Evolutionary conservation across 37 sponge, comb jelly and placozoan genomes (phyloP), one percentile per base, ranked within the genome.

Genomic region (Bolinopsis microptera): DNA sequence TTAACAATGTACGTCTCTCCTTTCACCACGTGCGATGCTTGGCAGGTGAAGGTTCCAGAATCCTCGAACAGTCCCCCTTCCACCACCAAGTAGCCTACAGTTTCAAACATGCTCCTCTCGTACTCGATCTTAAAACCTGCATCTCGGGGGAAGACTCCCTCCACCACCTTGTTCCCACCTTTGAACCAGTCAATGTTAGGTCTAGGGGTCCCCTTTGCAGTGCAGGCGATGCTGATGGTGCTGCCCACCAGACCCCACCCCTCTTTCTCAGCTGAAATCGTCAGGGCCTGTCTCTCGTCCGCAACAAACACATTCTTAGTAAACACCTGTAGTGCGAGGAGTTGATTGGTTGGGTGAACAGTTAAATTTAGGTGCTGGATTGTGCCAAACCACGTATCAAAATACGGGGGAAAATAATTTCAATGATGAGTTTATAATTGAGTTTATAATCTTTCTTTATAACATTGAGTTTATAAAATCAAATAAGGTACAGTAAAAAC

Each of bases 111-210:
- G 2, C 8, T 8, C 16, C 37, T 13, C 37, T 36, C 82, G 9
- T 80, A 80, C 37, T 34, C 38, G 37, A 80, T 22, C 30, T 16
- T 80, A 22, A 80, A 80, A 36, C 82, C 82, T 30, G 75, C 75
- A 13, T 80, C 38, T 34, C 82, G 2, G 9, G 82, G 82, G 38
- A 80, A 80, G 8, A 80, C 82, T 30, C 82, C 82, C 37, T 80
- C 82, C 38, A 80, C 82, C 37, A 80, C 82, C 30, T 80, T 80
- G 38, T 30, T 80, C 3, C 82, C 82, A 8, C 82, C 37, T 8
- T 32, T 80, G 38, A 32, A 80, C 82, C 82, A 80, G 38, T 80
- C 82, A 80, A 80, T 80, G 37, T 80, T 34, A 2, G 82, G 82
- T 35, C 82, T 2, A 36, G 82, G 82, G 35, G 23, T 35, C 2